Conservation (phyloP, 2,113 vertebrate genomes). For the Peucedramus taeniatus region DNA sequence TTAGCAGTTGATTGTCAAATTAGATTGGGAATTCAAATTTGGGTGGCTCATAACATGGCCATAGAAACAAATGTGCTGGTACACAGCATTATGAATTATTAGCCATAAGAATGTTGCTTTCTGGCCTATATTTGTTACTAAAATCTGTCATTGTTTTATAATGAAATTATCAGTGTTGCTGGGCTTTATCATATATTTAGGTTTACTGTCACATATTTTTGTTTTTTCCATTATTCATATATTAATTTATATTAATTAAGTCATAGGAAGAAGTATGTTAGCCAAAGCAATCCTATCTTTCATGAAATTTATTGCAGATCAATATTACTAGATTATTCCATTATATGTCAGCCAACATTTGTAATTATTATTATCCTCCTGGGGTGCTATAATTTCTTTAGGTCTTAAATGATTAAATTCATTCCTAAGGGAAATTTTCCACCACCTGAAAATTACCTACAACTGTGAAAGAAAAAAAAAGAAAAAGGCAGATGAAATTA, state of each 20-base stretch:
- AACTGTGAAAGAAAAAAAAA: background rate
- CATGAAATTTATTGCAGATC: background rate
- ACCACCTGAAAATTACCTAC: slow-evolving; percentile 76
- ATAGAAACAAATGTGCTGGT: background rate
- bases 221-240: background rate
- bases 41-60: background rate
- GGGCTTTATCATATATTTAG: background rate
- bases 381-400: slow-evolving; percentile 65
- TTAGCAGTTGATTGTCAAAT: background rate
- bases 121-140: background rate
- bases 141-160: background rate
- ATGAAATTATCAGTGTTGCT: background rate
- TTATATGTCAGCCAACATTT: background rate
- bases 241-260: background rate
- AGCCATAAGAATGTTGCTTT: background rate
- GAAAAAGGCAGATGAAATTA: background rate
- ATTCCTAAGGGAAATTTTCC: slow-evolving; percentile 74
- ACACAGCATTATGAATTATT: background rate
- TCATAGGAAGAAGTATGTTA: background rate
- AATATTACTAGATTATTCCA: background rate
- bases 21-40: background rate
- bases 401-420: slow-evolving; percentile 60
- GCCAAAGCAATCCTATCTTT: background rate
- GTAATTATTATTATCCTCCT: background rate
- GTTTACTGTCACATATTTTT: background rate